These are phyloP conservation scores for Tragelaphus imberbis DNA, from an alignment of 2,113 vertebrate genomes.

Conservation along the genomic window DNA sequence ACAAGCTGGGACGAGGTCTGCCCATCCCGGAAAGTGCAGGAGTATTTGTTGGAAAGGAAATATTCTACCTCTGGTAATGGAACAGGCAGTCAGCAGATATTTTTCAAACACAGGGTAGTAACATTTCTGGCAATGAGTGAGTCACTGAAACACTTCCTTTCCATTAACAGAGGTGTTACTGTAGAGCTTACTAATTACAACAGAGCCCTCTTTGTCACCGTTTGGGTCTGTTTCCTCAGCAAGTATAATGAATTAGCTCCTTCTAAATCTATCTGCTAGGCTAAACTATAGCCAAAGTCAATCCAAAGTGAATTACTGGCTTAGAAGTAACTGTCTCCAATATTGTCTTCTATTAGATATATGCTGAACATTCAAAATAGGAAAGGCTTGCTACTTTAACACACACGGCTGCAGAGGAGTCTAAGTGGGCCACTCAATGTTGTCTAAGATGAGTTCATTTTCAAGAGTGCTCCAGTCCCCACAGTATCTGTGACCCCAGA, in stretches of 20 bases:
- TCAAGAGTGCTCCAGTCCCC: neutral
- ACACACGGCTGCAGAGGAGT: neutral
- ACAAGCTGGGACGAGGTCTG: neutral
- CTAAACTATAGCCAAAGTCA: neutral
- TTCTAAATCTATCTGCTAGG: neutral
- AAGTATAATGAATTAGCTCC: slow-evolving; percentile 14
- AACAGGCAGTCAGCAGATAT: neutral
- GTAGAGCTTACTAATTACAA: slow-evolving; percentile 40
- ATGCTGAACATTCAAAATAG: neutral
- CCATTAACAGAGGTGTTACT: slow-evolving; percentile 67
- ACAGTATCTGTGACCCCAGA: neutral
- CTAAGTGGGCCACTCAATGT: neutral
- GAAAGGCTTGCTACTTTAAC: neutral
- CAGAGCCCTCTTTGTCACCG: slow-evolving; percentile 49
- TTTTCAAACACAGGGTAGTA: slow-evolving; percentile 29
- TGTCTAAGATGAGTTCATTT: slow-evolving; percentile 1
- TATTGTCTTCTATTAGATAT: neutral
- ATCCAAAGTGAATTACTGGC: neutral
- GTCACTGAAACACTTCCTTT: slow-evolving; percentile 52
- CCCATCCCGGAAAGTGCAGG: neutral
- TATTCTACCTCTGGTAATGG: neutral
- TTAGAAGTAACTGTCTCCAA: neutral
- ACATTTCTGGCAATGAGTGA: slow-evolving; percentile 47
- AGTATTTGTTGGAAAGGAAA: slow-evolving; percentile 9
- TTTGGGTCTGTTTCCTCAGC: neutral